Conservation (phyloP, 2,888 invertebrate species). For the Actias luna region DNA sequence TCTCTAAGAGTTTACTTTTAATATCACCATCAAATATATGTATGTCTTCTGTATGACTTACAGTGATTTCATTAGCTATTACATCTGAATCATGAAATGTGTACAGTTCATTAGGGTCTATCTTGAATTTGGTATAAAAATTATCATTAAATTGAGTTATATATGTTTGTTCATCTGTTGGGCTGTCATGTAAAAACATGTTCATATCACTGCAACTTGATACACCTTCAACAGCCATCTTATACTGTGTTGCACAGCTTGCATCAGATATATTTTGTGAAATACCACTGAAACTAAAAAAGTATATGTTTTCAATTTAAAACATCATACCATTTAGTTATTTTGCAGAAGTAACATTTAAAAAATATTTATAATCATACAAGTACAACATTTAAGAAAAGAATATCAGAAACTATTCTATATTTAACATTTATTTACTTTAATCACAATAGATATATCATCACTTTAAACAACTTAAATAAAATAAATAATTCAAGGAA, state of each 20-base stretch:
- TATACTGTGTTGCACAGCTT: constrained; percentile 77
- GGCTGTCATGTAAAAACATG: constrained; percentile 70
- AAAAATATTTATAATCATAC: no score
- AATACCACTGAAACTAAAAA: constrained; percentile 72
- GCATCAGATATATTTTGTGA: constrained; percentile 78
- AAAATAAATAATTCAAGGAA: background rate
- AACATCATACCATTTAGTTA: no score
- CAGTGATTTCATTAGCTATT: constrained; percentile 74
- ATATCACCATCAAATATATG: constrained; percentile 64
- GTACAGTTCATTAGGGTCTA: constrained; percentile 76
- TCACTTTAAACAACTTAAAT: background rate
- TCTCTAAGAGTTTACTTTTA: constrained; percentile 55
- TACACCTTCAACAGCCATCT: constrained; percentile 74
- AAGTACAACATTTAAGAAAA: no score
- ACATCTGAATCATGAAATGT: constrained; percentile 78
- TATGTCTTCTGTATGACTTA: constrained; percentile 74
- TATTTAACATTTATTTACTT: background rate
- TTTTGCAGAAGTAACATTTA: no score
- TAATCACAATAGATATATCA: background rate
- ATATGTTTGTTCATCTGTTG: constrained; percentile 69
- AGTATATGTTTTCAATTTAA: background rate
- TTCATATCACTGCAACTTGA: constrained; percentile 71
- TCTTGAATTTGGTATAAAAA: constrained; percentile 76
- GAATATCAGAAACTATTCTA: background rate
- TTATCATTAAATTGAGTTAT: constrained; percentile 71